A percentile compares a stretch with the other conserved stretches of the same genome.
phyloP scores from a whole-genome alignment of 2,888 invertebrate species.

The Caenorhabditis sp. region DNA sequence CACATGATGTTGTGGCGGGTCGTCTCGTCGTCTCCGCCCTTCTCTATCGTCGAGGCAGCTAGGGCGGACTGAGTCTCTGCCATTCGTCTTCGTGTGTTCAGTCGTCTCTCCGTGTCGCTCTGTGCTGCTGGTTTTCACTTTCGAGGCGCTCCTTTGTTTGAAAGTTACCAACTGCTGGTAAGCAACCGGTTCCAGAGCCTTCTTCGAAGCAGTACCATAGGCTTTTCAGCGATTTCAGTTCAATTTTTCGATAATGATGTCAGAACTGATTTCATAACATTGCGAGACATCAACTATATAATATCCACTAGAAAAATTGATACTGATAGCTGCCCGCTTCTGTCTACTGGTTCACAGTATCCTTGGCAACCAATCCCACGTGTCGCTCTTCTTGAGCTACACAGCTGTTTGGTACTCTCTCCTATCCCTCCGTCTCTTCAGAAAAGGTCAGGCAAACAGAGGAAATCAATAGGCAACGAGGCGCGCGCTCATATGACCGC shows the following conservation, averaged over 20 bases:
- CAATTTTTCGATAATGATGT: no score
- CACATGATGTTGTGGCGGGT: slow-evolving; percentile 44
- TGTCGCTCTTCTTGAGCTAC: neutral
- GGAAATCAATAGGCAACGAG: slow-evolving; percentile 31
- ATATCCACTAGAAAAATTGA: no score
- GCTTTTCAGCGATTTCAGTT: neutral
- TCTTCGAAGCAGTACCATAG: neutral
- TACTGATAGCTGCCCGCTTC: no score
- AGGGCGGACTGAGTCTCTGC: slow-evolving; percentile 18
- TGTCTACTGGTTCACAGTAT: no score
- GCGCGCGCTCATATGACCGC: slow-evolving; percentile 39
- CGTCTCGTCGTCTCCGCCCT: slow-evolving; percentile 40
- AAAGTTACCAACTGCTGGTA: slow-evolving; percentile 20
- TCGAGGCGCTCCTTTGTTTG: slow-evolving; percentile 27
- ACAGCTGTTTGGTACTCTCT: neutral
- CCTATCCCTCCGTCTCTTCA: slow-evolving; percentile 4
- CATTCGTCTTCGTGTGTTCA: slow-evolving; percentile 52
- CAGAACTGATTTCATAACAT: no score
- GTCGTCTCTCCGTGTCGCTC: slow-evolving; percentile 19
- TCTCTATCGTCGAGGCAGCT: slow-evolving; percentile 8
- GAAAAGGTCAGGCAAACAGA: slow-evolving; percentile 31
- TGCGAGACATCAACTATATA: no score
- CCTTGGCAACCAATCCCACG: slow-evolving; percentile 9
- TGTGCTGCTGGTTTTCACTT: slow-evolving; percentile 28
- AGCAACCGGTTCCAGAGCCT: slow-evolving; percentile 25